A percentile compares a stretch with the other conserved stretches of the same genome.
phyloP scores from a whole-genome alignment of 2,113 vertebrate genomes.

The Rhinolophus ferrumequinum region DNA sequence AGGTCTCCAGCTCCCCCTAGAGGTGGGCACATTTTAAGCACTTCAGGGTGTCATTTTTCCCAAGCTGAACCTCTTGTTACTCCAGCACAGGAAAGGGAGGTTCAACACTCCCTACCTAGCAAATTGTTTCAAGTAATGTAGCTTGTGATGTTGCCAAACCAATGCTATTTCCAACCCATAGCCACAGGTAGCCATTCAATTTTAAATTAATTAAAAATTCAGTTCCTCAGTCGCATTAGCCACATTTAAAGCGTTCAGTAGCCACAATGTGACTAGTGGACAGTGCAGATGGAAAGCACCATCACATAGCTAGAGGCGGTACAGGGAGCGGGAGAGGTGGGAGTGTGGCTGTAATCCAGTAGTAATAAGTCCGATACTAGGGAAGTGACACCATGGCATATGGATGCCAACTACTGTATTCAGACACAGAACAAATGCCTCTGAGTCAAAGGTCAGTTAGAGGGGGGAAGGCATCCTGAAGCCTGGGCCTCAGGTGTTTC shows the following conservation, averaged over 20 bases:
- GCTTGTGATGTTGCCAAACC: background rate
- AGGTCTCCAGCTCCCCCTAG: background rate
- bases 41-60: background rate
- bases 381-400: background rate
- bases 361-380: background rate
- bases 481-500: background rate
- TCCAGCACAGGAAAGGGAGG: background rate
- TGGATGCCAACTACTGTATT: background rate
- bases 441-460: background rate
- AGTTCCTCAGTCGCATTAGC: background rate
- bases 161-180: background rate
- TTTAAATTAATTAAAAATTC: background rate
- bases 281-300: background rate
- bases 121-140: background rate
- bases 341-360: background rate
- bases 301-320: background rate
- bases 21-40: background rate
- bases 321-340: background rate
- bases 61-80: rapidly evolving
- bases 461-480: background rate
- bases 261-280: background rate
- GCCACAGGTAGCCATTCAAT: background rate
- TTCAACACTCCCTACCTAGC: background rate
- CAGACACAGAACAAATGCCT: background rate
- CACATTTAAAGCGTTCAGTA: background rate